Base-by-base conservation (phyloP, 2,888 invertebrate genomes). In the Bugulina stolonifera region DNA sequence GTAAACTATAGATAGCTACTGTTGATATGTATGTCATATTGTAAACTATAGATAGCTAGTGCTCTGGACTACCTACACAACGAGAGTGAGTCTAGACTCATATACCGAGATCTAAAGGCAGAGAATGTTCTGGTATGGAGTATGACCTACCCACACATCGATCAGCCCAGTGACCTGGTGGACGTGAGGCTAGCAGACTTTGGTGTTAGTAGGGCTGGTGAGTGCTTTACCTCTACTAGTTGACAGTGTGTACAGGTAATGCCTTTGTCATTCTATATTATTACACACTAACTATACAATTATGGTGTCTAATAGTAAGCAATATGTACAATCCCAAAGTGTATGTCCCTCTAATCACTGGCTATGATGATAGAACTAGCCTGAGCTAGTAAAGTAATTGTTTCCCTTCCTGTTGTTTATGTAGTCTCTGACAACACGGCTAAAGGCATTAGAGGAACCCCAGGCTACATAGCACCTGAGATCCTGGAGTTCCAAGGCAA, bases 111-210 rank as follows among this genome's bases (percentile, higher is more conserved):
- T 83, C 86, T 94, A 18, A 93, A 99, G 87, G 93, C 95, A 0
- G 98, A 98, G 84, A 99, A 99, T 86, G 95, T 99, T 57, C 86
- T 99, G 1, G 97, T 97, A n/a, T 99, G 98, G 98, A 89, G 91
- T 76, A 90, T 98, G 87, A 97, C 98, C 0, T 87, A 89, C 29
- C 91, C 94, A 80, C 88, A 89, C 74, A 88, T 77, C 25, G 73
- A 89, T 0, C 89, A 90, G 55, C 77, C 75, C 14, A 70, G 71
- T 27, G 73, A 76, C 18, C 73, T 75, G 0, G 83, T 86, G 1
- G 75, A 81, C 35, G 91, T 98, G 71, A 97, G 96, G 84, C 89
- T 99, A 1, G 98, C 97, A 0, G 99, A 99, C 86, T 99, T 99
- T 84, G 98, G 93, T 71, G 95, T 95, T 69, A 22, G 72, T 55